A percentile compares a stretch with the other conserved stretches of the same genome.
These are phyloP conservation scores for Pangasius macronema DNA, from an alignment of 2,797 vertebrate genomes.

Conservation along the genomic window DNA sequence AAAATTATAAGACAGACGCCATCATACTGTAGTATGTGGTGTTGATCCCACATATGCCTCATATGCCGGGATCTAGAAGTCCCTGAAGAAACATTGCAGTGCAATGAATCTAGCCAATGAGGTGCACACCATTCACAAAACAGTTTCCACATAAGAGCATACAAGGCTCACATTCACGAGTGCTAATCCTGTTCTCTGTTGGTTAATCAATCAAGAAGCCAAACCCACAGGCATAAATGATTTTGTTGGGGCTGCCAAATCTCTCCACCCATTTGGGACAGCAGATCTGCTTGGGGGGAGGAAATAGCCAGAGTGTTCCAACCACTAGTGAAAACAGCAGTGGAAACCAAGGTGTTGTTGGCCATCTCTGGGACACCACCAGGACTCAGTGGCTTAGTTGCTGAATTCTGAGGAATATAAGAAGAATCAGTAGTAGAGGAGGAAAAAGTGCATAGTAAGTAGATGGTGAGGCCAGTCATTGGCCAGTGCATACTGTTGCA, in stretches of 20 bases:
- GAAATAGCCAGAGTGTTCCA: not conserved
- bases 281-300: not conserved
- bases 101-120: not conserved
- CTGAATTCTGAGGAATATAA: not conserved
- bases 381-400: not conserved
- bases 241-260: not conserved
- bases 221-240: not conserved
- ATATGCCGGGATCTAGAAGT: not conserved
- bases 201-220: not conserved
- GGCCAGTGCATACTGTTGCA: not conserved
- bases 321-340: not conserved
- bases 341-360: not conserved
- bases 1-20: not conserved
- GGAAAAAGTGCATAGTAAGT: not conserved
- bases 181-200: not conserved
- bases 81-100: not conserved
- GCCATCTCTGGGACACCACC: not conserved
- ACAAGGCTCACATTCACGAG: not conserved
- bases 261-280: not conserved
- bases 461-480: not conserved
- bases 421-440: not conserved
- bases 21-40: not conserved
- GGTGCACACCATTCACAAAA: not conserved
- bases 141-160: not conserved
- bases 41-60: not conserved